Evolutionary conservation across 1,140 invertebrate genomes (phyloP).

Genomic region (Pogonus chalceus): DNA sequence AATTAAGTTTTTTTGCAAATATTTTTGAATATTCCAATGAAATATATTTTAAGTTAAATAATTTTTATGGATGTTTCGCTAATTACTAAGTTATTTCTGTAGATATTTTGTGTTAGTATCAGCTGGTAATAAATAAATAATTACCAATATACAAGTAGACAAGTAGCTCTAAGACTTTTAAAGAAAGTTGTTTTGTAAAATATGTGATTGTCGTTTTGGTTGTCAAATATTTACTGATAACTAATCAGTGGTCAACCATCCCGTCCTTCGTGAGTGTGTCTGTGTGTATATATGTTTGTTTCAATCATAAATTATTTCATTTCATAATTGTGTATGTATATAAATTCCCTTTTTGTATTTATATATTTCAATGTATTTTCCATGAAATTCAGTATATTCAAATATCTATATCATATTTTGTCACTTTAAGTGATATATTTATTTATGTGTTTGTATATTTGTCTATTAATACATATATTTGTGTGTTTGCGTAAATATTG

Average conservation of each 20-base stretch:
- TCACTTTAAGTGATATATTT: too few species aligned
- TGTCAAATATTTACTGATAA: slow-evolving; percentile 6
- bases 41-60: not conserved
- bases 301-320: not conserved
- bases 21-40: not conserved
- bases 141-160: not conserved
- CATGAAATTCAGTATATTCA: too few species aligned
- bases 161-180: not conserved
- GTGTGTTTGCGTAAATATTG: not conserved
- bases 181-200: slow-evolving; percentile 3
- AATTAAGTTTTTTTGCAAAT: not conserved
- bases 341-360: too few species aligned
- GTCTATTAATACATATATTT: not conserved
- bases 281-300: not conserved
- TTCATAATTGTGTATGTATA: not conserved
- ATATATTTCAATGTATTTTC: too few species aligned
- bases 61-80: not conserved
- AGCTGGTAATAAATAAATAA: not conserved
- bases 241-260: not conserved
- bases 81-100: too few species aligned
- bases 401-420: too few species aligned
- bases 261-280: not conserved
- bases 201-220: not conserved
- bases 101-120: too few species aligned
- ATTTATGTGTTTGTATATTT: too few species aligned